Evolutionary conservation across 1,140 invertebrate genomes (phyloP).

Genomic region (Aphidius ervi): DNA sequence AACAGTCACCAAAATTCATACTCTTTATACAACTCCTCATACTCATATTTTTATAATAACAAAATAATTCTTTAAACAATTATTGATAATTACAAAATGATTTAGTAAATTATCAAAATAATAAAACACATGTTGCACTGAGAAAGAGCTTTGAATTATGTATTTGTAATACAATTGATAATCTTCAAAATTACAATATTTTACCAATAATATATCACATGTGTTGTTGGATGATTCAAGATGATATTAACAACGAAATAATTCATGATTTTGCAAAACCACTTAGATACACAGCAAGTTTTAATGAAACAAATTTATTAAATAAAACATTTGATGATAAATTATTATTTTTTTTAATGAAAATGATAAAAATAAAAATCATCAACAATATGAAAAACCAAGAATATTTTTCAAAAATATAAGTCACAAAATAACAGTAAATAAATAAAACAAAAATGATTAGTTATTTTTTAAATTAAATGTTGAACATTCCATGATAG

Average conservation of each 20-base stretch:
- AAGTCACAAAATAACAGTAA: slow-evolving; percentile 43
- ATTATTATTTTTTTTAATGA: slow-evolving; percentile 47
- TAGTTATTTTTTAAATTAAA: slow-evolving; percentile 52
- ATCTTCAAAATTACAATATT: slow-evolving; percentile 44
- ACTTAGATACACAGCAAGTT: slow-evolving; percentile 51
- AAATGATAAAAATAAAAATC: slow-evolving; percentile 53
- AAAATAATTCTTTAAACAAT: too few relatives aligned
- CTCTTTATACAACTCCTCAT: too few relatives aligned
- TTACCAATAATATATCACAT: slow-evolving; percentile 43
- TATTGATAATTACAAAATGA: too few relatives aligned
- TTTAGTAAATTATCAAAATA: slow-evolving; percentile 31
- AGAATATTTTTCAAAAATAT: slow-evolving; percentile 54
- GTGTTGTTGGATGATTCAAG: slow-evolving; percentile 41
- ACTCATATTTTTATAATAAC: too few relatives aligned
- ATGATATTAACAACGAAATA: slow-evolving; percentile 37
- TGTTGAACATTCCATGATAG: slow-evolving; percentile 52
- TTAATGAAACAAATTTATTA: slow-evolving; percentile 44
- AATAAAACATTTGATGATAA: slow-evolving; percentile 46
- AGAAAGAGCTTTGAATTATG: slow-evolving; percentile 45
- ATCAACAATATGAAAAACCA: slow-evolving; percentile 49
- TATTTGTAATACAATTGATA: slow-evolving; percentile 46
- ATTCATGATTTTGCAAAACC: slow-evolving; percentile 51
- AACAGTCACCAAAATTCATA: too few relatives aligned
- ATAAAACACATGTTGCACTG: slow-evolving; percentile 23
- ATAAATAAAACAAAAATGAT: slow-evolving; percentile 44